Evolutionary conservation across 2,113 vertebrate genomes (phyloP).

Genomic region (Heterotis niloticus): DNA sequence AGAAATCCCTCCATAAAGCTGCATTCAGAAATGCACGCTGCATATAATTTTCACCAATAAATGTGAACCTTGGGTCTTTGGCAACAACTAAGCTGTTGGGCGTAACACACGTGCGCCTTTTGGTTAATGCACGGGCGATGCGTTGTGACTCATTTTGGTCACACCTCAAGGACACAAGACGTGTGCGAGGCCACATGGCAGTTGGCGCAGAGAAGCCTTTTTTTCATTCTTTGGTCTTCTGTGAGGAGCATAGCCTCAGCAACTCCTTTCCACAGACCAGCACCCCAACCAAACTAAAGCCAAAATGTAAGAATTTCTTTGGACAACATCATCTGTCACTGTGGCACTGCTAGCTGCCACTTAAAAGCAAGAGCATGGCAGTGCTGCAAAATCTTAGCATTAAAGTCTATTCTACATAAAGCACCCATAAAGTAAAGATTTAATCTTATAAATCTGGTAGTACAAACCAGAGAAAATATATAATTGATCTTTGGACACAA

Average conservation of each 20-base stretch:
- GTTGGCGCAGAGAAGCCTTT: constrained; percentile 36
- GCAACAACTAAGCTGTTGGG: neutral
- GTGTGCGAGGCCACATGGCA: neutral
- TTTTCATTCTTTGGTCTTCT: constrained; percentile 45
- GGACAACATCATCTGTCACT: constrained; percentile 75
- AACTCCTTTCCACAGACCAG: constrained; percentile 36
- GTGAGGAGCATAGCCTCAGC: constrained; percentile 36
- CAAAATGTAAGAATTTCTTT: constrained; percentile 70
- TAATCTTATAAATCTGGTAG: constrained; percentile 35
- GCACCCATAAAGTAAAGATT: constrained; percentile 44
- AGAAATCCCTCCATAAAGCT: constrained; percentile 52
- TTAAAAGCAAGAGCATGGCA: constrained; percentile 45
- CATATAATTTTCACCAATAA: constrained; percentile 21
- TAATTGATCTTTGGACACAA: constrained; percentile 44
- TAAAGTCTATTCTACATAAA: constrained; percentile 64
- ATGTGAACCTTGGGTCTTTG: neutral
- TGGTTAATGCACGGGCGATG: neutral
- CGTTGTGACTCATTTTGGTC: constrained; percentile 12
- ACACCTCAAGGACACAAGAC: constrained; percentile 8
- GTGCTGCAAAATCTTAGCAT: constrained; percentile 55
- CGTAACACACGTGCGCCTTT: neutral
- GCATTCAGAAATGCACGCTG: constrained; percentile 21
- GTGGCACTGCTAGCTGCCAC: constrained; percentile 61
- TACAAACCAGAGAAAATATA: constrained; percentile 40
- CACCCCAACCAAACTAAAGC: constrained; percentile 43